Conservation (phyloP, 2,888 invertebrate genomes). For the Campopleginae sp. region DNA sequence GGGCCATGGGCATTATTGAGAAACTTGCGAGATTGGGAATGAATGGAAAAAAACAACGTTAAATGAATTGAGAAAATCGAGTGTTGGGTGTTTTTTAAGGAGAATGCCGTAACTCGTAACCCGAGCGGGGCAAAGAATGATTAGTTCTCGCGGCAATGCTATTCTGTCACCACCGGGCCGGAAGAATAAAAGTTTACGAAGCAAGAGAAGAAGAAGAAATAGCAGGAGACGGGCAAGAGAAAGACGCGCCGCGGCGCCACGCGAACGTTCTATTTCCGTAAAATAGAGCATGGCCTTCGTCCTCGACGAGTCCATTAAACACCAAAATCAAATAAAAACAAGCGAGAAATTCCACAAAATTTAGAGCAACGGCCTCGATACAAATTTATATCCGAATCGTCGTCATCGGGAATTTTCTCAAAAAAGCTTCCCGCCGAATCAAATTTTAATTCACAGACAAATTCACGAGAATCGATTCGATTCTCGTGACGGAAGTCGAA, state of each 20-base stretch:
- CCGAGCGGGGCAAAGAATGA: constrained; percentile 42
- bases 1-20: not conserved
- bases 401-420: not conserved
- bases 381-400: not conserved
- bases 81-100: not conserved
- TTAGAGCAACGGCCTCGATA: constrained; percentile 41
- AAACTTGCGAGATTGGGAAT: not conserved
- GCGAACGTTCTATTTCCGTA: constrained; percentile 60
- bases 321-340: constrained; percentile 22
- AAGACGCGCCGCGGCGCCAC: constrained; percentile 31
- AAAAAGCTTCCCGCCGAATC: not conserved
- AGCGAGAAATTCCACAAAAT: constrained; percentile 32
- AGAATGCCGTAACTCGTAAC: constrained; percentile 49
- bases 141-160: constrained; percentile 12
- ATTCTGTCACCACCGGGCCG: constrained; percentile 45
- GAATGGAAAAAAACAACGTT: not conserved
- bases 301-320: constrained; percentile 43
- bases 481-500: too few relatives aligned
- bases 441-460: not conserved
- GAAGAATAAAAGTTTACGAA: constrained; percentile 28
- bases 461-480: not conserved
- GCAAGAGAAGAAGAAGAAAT: constrained; percentile 12
- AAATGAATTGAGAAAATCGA: not conserved
- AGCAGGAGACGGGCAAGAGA: constrained; percentile 5
- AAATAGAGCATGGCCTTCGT: constrained; percentile 62